Conservation (phyloP, 2,888 invertebrate genomes). For the Ophioninae sp. region DNA sequence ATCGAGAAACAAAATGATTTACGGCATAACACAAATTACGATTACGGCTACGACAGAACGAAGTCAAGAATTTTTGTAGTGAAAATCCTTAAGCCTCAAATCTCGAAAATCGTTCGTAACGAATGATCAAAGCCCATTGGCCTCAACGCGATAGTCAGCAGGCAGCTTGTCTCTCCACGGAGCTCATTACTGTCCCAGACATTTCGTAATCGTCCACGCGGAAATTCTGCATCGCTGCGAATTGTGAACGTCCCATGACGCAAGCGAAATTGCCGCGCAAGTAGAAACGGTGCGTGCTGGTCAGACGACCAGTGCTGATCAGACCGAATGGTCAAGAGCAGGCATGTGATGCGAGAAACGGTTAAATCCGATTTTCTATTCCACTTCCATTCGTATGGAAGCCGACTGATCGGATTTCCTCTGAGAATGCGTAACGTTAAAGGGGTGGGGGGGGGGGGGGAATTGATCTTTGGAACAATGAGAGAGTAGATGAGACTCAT, state of each 20-base stretch:
- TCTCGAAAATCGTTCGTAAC: neutral
- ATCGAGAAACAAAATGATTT: neutral
- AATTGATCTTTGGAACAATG: too few species aligned
- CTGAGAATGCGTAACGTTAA: neutral
- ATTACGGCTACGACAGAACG: too few species aligned
- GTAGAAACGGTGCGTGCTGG: slow-evolving; percentile 27
- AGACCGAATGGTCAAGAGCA: slow-evolving; percentile 8
- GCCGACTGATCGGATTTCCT: neutral
- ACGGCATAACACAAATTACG: too few species aligned
- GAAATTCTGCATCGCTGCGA: slow-evolving; percentile 32
- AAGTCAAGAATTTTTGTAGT: neutral
- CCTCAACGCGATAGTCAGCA: neutral
- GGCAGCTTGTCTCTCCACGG: slow-evolving; percentile 6
- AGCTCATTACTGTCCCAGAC: slow-evolving; percentile 26
- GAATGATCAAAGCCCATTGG: slow-evolving; percentile 24
- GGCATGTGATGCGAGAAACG: neutral
- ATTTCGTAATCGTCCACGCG: slow-evolving; percentile 43
- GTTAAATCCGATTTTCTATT: slow-evolving; percentile 2
- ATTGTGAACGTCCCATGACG: slow-evolving; percentile 1
- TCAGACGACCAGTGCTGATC: slow-evolving; percentile 11
- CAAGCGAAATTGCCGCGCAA: slow-evolving; percentile 31
- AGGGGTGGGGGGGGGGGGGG: too few species aligned
- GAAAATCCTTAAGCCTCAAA: neutral
- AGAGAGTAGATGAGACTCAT: too few species aligned
- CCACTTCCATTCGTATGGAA: too few species aligned